A percentile compares a stretch with the other conserved stretches of the same genome.
These are phyloP conservation scores for Ophion costatus DNA, from an alignment of 2,888 invertebrate genomes.

Conservation along the genomic window DNA sequence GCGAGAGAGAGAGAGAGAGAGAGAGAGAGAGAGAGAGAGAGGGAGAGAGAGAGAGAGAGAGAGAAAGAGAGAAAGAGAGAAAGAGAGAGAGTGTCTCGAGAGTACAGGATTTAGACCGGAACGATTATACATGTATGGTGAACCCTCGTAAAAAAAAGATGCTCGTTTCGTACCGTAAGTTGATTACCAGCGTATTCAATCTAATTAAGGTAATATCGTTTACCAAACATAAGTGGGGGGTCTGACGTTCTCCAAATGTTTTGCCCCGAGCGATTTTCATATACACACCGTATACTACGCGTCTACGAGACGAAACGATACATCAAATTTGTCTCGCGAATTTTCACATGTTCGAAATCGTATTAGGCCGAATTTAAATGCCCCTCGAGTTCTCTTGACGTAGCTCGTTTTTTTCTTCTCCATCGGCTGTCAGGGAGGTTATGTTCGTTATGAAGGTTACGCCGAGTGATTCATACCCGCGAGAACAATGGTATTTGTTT, in stretches of 20 bases:
- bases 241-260: background rate
- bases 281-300: background rate
- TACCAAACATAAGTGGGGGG: constrained; percentile 11
- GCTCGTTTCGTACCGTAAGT: constrained; percentile 61
- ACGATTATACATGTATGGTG: background rate
- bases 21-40: background rate
- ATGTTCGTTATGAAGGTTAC: constrained; percentile 55
- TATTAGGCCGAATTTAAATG: background rate
- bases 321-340: background rate
- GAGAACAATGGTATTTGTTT: constrained; percentile 49
- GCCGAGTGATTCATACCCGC: constrained; percentile 48
- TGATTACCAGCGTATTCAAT: constrained; percentile 58
- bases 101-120: constrained; percentile 21
- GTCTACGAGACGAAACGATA: background rate
- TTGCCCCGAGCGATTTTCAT: background rate
- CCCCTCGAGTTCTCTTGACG: background rate
- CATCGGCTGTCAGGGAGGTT: constrained; percentile 48
- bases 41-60: background rate
- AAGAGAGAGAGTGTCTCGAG: constrained; percentile 1
- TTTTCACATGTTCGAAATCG: background rate
- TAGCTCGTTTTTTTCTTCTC: background rate
- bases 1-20: background rate
- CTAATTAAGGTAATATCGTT: constrained; percentile 63
- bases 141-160: constrained; percentile 24
- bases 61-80: background rate